Percentiles rank a stretch among this genome's conserved stretches.
Conservation (phyloP, 1,140 invertebrate species). For the Drosophila nikananu region DNA sequence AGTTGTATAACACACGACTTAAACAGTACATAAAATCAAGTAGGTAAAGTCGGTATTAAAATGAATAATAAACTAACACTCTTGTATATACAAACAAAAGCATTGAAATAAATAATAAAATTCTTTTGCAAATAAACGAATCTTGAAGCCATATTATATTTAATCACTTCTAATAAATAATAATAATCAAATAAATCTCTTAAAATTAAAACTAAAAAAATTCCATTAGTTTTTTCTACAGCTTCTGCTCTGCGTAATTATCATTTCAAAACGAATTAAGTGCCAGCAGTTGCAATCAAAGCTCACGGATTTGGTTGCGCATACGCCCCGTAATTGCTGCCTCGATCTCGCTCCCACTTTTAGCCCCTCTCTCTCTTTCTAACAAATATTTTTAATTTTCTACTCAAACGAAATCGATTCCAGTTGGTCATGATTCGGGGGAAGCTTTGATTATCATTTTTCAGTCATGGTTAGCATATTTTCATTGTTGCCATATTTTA, state of each 20-base stretch:
- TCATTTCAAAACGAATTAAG: conserved; percentile 42
- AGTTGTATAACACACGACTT: too few relatives aligned
- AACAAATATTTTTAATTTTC: not conserved
- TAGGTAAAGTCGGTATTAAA: too few relatives aligned
- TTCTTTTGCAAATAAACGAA: too few relatives aligned
- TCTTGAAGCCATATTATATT: not conserved
- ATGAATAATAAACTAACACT: too few relatives aligned
- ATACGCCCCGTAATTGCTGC: conserved; percentile 49
- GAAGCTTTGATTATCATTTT: conserved; percentile 45
- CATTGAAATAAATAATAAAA: not conserved
- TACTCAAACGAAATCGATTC: conserved; percentile 42
- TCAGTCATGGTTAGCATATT: conserved; percentile 46
- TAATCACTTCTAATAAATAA: not conserved
- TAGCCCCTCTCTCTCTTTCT: not conserved
- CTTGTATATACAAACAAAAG: too few relatives aligned
- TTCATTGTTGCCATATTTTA: conserved; percentile 47
- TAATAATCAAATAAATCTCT: conserved; percentile 11
- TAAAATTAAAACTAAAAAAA: conserved; percentile 5
- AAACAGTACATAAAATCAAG: too few relatives aligned
- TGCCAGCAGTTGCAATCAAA: conserved; percentile 17
- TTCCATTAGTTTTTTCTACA: conserved; percentile 10
- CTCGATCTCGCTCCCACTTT: conserved; percentile 3
- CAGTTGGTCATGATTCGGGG: conserved; percentile 47
- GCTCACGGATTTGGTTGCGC: conserved; percentile 54
- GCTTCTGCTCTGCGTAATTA: conserved; percentile 28